Evolutionary conservation across 2,797 vertebrate species (phyloP), one percentile per base, ranked within the genome.

Genomic region (Alectoris magna): DNA sequence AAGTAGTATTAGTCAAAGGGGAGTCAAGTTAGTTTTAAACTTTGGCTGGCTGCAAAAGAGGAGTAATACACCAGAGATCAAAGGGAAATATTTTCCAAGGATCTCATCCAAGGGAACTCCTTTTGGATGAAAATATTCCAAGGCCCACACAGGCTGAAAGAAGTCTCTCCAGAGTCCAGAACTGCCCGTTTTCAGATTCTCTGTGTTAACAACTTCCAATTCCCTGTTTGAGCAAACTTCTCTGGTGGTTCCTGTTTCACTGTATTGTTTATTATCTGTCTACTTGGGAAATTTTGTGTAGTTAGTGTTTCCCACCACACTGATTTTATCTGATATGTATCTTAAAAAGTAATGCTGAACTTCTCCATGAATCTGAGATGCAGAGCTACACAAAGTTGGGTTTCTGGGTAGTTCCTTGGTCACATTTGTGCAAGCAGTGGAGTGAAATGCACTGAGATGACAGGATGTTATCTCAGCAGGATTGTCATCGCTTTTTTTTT

Each of bases 71-170:
- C 93, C 49, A 96, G 95, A 97, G 97, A 97, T 97, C 97, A 97
- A 97, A 97, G 91, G 91, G 96, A 97, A 97, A 97, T 95, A 94
- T 96, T 98, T 98, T 97, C 97, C 97, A 97, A 97, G 96, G 96
- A 97, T 91, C 82, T 90, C 92, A 97, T 97, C 97, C 97, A 97
- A 97, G 93, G 96, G 96, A 97, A 97, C 97, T 97, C 96, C 97
- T 95, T 95, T 93, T 96, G 94, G 88, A 93, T 78, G 88, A 97
- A 97, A 96, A 93, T 95, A 93, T 96, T 97, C 95, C 92, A 96
- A 94, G 38, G 97, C 97, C 97, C 98, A 97, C 98, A 97, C 97
- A 97, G 97, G 95, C 91, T 91, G 97, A 93, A 93, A 97, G 92
- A 94, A 85, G 31, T 94, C 87, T 95, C 87, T 87, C 94, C 48